Evolutionary conservation across 30 jellyfish, hydroid and myxozoan genomes (phyloP), one percentile per base, ranked within the genome.

Genomic region (Cassiopea andromeda): DNA sequence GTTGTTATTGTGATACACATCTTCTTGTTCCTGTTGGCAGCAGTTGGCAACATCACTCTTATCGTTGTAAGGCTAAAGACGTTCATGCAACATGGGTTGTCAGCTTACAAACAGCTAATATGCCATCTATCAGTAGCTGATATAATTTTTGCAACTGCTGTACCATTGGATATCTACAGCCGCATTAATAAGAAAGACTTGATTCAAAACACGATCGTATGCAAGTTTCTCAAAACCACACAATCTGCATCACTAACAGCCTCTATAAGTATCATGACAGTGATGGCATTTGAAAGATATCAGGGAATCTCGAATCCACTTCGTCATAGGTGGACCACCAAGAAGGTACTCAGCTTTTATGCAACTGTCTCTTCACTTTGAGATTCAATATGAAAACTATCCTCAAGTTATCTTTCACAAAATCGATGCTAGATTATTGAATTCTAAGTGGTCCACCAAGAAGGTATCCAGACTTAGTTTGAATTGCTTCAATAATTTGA

Each of bases 51-150:
- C 78, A 43, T 73, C 43, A 67, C 88, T n/a, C 95, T 86, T 61
- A 86, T 92, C 13, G 43, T 92, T 10, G 93, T 92, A 2, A 49
- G 97, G 84, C 16, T 92, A 68, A 85, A 75, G 84, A 78, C 67
- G 48, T 79, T 85, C 93, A 75, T 38, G 43, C 78, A 71, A 13
- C 48, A 57, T n/a, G 92, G 94, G 7, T 74, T 87, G 58, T 87
- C 93, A 5, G 89, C 94, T 9, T 92, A 90, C 49, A 92, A 90
- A 60, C 83, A 86, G 48, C 73, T 92, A n/a, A 85, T 92, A 64
- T 76, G 94, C 48, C 95, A 92, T 76, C 88, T 92, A 2, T 92
- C 97, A 3, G 17, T 92, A 45, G 89, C 97, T 15, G 97, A 92
- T 73, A 49, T 85, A 8, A 75, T 92, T 60, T 92, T 46, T 59